Evolutionary conservation across 2,888 invertebrate species (phyloP), one percentile per base, ranked within the genome.

Genomic region (Drosophila melanocephala): DNA sequence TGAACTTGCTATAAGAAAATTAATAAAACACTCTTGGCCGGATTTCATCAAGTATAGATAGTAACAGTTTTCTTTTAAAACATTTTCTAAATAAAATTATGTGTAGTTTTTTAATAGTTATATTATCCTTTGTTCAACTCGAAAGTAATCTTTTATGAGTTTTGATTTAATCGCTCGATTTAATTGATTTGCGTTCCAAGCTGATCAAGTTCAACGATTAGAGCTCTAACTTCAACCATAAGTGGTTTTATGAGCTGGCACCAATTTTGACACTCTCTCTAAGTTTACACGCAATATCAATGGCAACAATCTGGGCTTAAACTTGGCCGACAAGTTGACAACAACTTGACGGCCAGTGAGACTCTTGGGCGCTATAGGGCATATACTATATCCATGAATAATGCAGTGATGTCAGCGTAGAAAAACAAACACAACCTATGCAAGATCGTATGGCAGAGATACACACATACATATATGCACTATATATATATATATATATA

Each of bases 321-420:
- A 63, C 65, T 69, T 69, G 14, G 80, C 73, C 79, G 76, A 73
- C 80, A 77, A 59, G 66, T 50, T 35, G 22, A 53, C 42, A 30
- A 32, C 75, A 61, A 69, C 28, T 35, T 52, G 47, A 61, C 28
- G 51, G 51, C 12, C 55, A 10, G 47, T 22, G 53, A 58, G 63
- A 78, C 82, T 67, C 53, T 84, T 53, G 59, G 68, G 53, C 66
- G 64, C 72, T 74, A 26, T 77, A 50, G 52, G 52, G 58, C 42
- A 56, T 32, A 26, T 12, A 56, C 26, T n/a, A 56, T 39, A 59
- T 37, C 56, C 66, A 89, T 84, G 89, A 84, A 84, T 84, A 83
- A 86, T 88, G 87, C 87, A 90, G 84, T 71, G 84, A 86, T 78
- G 72, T 83, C 83, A 65, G 65, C 76, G 10, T 33, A 22, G 19